phyloP scores from a whole-genome alignment of 2,113 vertebrate genomes.

The Podarcis muralis region DNA sequence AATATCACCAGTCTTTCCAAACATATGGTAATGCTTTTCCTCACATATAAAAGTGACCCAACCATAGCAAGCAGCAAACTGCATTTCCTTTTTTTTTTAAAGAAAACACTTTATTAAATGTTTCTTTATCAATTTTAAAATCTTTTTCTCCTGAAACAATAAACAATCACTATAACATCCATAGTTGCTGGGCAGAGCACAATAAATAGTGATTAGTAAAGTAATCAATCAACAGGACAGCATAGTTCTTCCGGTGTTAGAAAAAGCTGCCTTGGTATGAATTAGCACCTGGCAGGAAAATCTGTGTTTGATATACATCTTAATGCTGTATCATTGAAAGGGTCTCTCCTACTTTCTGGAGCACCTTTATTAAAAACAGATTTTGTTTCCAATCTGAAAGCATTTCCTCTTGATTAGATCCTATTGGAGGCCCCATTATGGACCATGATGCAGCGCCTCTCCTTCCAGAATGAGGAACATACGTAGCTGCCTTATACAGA shows the following conservation, averaged over 20 bases:
- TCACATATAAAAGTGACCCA: conserved; percentile 82
- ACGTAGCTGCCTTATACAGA: too few relatives aligned
- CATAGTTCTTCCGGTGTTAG: neutral
- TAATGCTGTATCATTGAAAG: conserved; percentile 37
- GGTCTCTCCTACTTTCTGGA: conserved; percentile 40
- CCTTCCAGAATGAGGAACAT: neutral
- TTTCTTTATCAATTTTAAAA: conserved; percentile 71
- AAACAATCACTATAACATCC: conserved; percentile 25
- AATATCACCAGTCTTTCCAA: conserved; percentile 85
- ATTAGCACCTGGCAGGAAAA: conserved; percentile 49
- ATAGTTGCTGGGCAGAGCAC: neutral
- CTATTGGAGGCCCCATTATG: neutral
- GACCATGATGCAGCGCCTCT: neutral
- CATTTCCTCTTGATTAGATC: neutral
- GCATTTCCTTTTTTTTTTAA: conserved; percentile 54
- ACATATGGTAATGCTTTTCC: conserved; percentile 90
- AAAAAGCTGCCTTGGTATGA: conserved; percentile 3
- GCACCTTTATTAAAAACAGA: conserved; percentile 49
- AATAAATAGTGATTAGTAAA: conserved; percentile 43
- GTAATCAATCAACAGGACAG: conserved; percentile 27
- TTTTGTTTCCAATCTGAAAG: conserved; percentile 1
- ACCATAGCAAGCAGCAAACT: conserved; percentile 75
- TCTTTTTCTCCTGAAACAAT: conserved; percentile 63
- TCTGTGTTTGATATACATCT: conserved; percentile 47
- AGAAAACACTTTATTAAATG: conserved; percentile 53